Evolutionary conservation across 2,888 invertebrate species (phyloP), one percentile per base, ranked within the genome.

Genomic region (Raillietiella orientalis): DNA sequence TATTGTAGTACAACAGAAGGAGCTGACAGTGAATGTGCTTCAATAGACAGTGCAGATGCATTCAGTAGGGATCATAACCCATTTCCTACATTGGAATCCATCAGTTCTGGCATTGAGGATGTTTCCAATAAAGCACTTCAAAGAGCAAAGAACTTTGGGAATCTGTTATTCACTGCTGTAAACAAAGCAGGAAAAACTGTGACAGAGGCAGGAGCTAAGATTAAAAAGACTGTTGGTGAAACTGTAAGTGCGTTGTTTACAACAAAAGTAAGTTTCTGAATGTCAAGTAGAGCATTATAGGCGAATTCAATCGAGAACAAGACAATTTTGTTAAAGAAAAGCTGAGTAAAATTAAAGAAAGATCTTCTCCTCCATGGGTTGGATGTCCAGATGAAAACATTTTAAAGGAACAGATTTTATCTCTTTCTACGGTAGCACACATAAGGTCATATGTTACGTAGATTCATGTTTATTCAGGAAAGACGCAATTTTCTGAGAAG

Each of bases 271-370:
- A 23, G 9, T 15, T 24, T 6, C 12, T 15, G 9, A 9, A 9
- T 9, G 12, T 14, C 14, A 10, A 8, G 14, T 55, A 87, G 87
- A 79, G 77, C 47, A 66, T 96, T 47, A 56, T 96, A 40, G 82
- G 82, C 27, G 90, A 93, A 42, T 77, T 96, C 52, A 79, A 79
- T 49, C 75, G 75, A 43, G 90, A 93, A 45, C 87, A 93, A 47
- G 79, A 84, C 38, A 74, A 79, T 25, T 93, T 93, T 53, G 65
- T 82, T 39, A 74, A 74, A 44, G 69, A 69, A 28, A 77, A 84
- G 51, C 59, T 58, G 29, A 60, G 58, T 34, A 62, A 60, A 34
- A 54, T 19, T 8, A 19, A 19, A 8, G 44, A 39, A 37, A 28
- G 37, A 3, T 45, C 46, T 3, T 44, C 71, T 4, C 66, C 75